phyloP scores from a whole-genome alignment of 1,140 invertebrate genomes.

The Homalodisca vitripennis region DNA sequence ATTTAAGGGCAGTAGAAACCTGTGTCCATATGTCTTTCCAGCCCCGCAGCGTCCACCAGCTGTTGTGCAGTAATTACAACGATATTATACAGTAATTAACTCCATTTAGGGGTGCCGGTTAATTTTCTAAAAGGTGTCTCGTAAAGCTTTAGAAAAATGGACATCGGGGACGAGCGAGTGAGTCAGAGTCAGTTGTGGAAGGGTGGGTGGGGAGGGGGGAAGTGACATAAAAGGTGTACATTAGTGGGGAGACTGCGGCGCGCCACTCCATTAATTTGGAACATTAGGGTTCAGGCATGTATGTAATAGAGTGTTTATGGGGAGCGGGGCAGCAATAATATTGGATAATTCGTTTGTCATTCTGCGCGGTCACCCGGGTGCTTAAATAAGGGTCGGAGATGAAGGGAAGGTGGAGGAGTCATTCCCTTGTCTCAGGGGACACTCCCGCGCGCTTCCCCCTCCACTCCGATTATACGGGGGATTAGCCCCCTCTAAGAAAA shows the following conservation, averaged over 20 bases:
- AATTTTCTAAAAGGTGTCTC: constrained; percentile 23
- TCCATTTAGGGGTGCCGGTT: neutral
- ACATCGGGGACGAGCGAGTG: constrained; percentile 2
- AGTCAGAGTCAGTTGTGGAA: neutral
- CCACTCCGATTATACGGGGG: constrained; percentile 1
- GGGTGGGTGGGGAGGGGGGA: neutral
- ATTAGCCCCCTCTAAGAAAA: constrained; percentile 16
- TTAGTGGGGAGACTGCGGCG: neutral
- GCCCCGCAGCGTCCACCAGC: neutral
- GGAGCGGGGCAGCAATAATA: constrained; percentile 13
- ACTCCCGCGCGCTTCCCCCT: neutral
- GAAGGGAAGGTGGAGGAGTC: neutral
- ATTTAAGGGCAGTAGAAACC: too few species aligned
- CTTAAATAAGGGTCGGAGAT: too few species aligned
- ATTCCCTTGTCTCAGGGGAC: neutral
- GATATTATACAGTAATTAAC: neutral
- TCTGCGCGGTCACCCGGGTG: neutral
- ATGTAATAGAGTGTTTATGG: constrained; percentile 25
- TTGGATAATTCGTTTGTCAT: constrained; percentile 27
- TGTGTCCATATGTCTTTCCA: too few species aligned
- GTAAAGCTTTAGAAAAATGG: constrained; percentile 25
- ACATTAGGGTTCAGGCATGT: constrained; percentile 22
- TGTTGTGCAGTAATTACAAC: neutral
- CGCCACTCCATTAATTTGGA: constrained; percentile 21
- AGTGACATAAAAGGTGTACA: constrained; percentile 20